Evolutionary conservation across 2,888 invertebrate genomes (phyloP).

Genomic region (Spodoptera littoralis): DNA sequence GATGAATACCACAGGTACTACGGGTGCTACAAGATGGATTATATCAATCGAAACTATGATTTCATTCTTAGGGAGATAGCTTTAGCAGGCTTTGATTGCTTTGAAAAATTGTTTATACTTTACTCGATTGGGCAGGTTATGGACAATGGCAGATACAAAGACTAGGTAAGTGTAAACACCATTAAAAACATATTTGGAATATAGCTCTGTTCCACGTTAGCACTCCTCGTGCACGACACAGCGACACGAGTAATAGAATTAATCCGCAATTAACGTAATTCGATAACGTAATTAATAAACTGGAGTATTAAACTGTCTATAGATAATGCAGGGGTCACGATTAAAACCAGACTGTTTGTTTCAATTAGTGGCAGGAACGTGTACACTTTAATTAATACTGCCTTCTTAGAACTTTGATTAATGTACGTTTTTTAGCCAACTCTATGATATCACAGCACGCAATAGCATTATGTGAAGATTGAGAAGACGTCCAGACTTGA

Average conservation of each 20-base stretch:
- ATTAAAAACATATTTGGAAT: too few species aligned
- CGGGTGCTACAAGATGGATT: conserved; percentile 22
- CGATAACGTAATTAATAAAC: conserved; percentile 47
- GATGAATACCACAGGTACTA: conserved; percentile 58
- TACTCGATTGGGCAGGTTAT: neutral
- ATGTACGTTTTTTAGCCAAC: conserved; percentile 32
- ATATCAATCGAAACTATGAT: conserved; percentile 21
- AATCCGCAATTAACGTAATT: conserved; percentile 43
- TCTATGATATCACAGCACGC: conserved; percentile 45
- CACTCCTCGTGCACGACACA: conserved; percentile 27
- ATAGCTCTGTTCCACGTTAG: conserved; percentile 4
- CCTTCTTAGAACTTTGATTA: conserved; percentile 50
- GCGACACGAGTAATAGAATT: conserved; percentile 43
- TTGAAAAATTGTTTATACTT: neutral
- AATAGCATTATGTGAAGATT: conserved; percentile 16
- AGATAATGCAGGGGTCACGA: conserved; percentile 53
- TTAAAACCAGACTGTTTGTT: conserved; percentile 34
- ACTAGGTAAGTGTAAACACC: neutral
- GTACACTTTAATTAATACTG: conserved; percentile 38
- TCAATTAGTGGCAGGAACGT: conserved; percentile 45
- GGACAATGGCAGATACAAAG: neutral
- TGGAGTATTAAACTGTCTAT: conserved; percentile 43
- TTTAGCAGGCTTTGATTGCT: neutral
- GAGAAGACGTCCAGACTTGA: conserved; percentile 27
- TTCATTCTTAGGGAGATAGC: conserved; percentile 14